Conservation (phyloP, 1,140 invertebrate species). For the Mamestra configurata region DNA sequence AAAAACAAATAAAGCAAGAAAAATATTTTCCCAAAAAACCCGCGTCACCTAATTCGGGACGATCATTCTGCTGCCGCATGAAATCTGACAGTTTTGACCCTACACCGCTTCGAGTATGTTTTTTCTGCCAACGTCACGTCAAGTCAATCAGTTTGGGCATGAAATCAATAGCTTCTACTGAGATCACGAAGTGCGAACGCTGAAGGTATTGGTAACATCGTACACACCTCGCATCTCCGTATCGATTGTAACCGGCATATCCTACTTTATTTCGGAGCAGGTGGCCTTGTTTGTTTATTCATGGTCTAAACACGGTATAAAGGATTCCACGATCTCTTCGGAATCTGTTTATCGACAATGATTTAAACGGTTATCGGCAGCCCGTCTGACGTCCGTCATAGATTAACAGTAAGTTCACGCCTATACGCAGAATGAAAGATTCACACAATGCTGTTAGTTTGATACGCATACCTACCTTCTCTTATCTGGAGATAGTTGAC, state of each 20-base stretch:
- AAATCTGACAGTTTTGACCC: conserved; percentile 47
- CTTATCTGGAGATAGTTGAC: neutral
- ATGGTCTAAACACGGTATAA: conserved; percentile 57
- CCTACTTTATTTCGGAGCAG: conserved; percentile 64
- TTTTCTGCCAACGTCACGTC: conserved; percentile 62
- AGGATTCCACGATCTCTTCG: conserved; percentile 52
- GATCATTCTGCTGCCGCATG: conserved; percentile 14
- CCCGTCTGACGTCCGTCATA: neutral
- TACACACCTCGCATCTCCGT: conserved; percentile 35
- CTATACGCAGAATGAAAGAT: conserved; percentile 8
- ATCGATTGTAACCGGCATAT: conserved; percentile 59
- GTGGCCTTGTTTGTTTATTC: conserved; percentile 65
- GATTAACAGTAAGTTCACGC: conserved; percentile 14
- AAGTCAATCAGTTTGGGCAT: conserved; percentile 67
- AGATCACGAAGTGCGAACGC: conserved; percentile 47
- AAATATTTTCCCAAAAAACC: neutral
- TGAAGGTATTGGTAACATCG: neutral
- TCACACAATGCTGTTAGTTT: neutral
- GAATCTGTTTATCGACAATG: conserved; percentile 43
- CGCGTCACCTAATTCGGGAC: conserved; percentile 3
- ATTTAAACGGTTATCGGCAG: conserved; percentile 38
- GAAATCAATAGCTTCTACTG: conserved; percentile 67
- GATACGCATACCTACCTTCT: neutral
- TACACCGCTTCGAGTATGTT: conserved; percentile 20
- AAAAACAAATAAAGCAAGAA: neutral